Conservation (phyloP, 2,797 vertebrate genomes). For the Meriones psammophilus region DNA sequence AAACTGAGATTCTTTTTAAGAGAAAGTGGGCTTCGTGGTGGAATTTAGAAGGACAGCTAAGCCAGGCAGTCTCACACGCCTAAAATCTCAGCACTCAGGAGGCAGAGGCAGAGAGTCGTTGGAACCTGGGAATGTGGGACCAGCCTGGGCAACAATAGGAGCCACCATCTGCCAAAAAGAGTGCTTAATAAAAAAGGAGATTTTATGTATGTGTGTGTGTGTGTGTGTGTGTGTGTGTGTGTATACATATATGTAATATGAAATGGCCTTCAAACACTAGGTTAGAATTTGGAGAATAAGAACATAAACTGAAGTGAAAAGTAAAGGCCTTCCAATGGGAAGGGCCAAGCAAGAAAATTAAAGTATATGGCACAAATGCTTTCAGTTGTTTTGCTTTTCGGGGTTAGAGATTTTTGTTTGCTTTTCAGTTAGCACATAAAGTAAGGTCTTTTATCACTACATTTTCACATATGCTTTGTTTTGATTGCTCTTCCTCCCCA, state of each 20-base stretch:
- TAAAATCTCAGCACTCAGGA: background rate
- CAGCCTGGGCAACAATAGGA: background rate
- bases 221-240: too few species aligned
- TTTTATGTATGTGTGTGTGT: background rate
- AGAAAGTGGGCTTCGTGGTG: background rate
- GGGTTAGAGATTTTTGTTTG: background rate
- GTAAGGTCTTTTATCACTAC: too few species aligned
- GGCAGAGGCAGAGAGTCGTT: background rate
- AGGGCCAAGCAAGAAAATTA: background rate
- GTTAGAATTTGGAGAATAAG: background rate
- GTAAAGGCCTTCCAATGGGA: background rate
- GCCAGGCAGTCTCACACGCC: too few species aligned
- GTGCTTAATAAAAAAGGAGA: too few species aligned
- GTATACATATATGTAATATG: background rate
- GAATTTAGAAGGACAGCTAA: slow-evolving; percentile 4
- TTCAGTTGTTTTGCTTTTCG: background rate
- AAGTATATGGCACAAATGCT: background rate
- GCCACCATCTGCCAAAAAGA: background rate
- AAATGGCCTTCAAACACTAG: background rate
- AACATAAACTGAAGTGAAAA: slow-evolving; percentile 34
- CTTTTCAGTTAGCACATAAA: background rate
- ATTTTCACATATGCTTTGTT: background rate
- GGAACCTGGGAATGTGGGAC: background rate
- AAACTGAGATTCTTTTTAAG: background rate
- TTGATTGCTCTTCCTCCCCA: background rate